phyloP scores from a whole-genome alignment of 1,140 invertebrate species.

The Wasmannia auropunctata region DNA sequence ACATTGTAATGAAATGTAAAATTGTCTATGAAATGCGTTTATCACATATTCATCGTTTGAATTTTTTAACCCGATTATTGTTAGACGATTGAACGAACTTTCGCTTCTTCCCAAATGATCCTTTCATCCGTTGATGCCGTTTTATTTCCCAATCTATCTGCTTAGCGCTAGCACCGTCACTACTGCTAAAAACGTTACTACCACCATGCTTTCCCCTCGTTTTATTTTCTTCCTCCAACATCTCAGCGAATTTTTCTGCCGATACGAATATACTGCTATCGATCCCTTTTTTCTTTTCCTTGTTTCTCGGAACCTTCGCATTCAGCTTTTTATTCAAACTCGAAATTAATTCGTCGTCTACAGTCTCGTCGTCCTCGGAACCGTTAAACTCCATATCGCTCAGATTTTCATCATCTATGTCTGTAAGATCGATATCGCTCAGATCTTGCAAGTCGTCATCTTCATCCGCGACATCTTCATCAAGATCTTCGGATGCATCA shows the following conservation, averaged over 20 bases:
- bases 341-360: conserved; percentile 17
- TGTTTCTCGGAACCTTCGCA: conserved; percentile 44
- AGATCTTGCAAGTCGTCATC: conserved; percentile 72
- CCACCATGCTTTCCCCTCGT: conserved; percentile 87
- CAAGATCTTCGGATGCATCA: conserved; percentile 75
- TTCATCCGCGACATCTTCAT: conserved; percentile 65
- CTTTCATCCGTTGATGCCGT: conserved; percentile 79
- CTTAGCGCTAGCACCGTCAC: conserved; percentile 88
- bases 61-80: conserved; percentile 71
- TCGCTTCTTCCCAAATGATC: conserved; percentile 66
- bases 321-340: conserved; percentile 41
- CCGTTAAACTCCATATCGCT: conserved; percentile 74
- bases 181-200: conserved; percentile 87
- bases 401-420: conserved; percentile 69
- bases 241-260: conserved; percentile 90
- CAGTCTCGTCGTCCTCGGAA: conserved; percentile 49
- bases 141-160: conserved; percentile 90
- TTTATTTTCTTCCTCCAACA: conserved; percentile 89
- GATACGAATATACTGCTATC: conserved; percentile 87
- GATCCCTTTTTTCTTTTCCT: conserved; percentile 59
- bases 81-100: conserved; percentile 47
- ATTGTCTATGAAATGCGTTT: conserved; percentile 32
- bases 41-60: conserved; percentile 63
- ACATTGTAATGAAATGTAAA: conserved; percentile 32
- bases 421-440: conserved; percentile 64